These are phyloP conservation scores for Cephonodes hylas DNA, from an alignment of 2,888 invertebrate species.

Conservation along the genomic window DNA sequence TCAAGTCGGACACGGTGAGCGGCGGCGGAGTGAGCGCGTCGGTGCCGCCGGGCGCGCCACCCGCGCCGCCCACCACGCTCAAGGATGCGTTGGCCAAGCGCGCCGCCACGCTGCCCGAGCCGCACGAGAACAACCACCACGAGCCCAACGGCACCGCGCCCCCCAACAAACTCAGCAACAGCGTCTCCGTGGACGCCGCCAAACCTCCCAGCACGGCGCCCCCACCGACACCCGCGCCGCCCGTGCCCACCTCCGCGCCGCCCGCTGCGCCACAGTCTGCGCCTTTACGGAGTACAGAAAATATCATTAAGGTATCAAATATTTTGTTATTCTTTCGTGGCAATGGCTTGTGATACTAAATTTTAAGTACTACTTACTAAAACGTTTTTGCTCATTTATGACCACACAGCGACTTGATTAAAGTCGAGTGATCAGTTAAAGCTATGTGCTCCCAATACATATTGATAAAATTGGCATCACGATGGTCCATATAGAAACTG, in stretches of 20 bases:
- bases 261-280: constrained; percentile 43
- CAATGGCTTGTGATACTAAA: too few relatives aligned
- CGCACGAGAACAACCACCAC: constrained; percentile 73
- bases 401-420: too few relatives aligned
- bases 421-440: neutral
- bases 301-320: constrained; percentile 76
- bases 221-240: constrained; percentile 73
- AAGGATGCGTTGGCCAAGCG: constrained; percentile 76
- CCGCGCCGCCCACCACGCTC: constrained; percentile 76
- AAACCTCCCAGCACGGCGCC: constrained; percentile 67
- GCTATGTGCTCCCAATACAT: neutral
- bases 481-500: neutral
- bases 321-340: too few relatives aligned
- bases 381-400: too few relatives aligned
- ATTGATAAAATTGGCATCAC: neutral
- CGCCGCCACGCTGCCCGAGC: constrained; percentile 68
- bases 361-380: too few relatives aligned
- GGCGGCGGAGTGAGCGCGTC: constrained; percentile 70
- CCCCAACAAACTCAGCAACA: constrained; percentile 64
- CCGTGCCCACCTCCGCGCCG: constrained; percentile 62
- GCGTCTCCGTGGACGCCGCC: constrained; percentile 62
- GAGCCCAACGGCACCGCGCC: constrained; percentile 69
- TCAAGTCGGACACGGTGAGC: constrained; percentile 85
- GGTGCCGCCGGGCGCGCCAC: constrained; percentile 63
- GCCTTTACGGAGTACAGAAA: constrained; percentile 71